phyloP scores from a whole-genome alignment of 2,888 invertebrate species.

The Pyrrhia umbra region DNA sequence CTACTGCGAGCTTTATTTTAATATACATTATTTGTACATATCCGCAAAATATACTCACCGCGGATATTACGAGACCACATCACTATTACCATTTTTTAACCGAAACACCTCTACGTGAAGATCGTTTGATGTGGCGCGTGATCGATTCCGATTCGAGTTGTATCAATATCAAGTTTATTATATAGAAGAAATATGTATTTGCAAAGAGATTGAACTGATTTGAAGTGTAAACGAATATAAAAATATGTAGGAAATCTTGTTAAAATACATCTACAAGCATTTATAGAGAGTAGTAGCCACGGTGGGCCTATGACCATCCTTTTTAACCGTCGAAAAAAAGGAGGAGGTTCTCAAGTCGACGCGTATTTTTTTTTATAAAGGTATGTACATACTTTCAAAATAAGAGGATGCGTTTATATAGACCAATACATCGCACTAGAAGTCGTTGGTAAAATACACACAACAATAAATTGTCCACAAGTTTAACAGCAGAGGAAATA shows the following conservation, averaged over 20 bases:
- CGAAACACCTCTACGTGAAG: slow-evolving; percentile 46
- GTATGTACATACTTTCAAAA: too few species aligned
- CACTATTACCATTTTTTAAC: slow-evolving; percentile 47
- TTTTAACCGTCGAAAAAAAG: too few species aligned
- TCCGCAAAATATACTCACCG: not conserved
- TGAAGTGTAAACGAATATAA: slow-evolving; percentile 30
- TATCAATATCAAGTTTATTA: slow-evolving; percentile 46
- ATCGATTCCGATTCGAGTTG: slow-evolving; percentile 50
- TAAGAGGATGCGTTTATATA: too few species aligned
- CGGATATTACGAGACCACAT: slow-evolving; percentile 21
- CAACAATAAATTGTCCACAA: too few species aligned
- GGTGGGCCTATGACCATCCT: too few species aligned
- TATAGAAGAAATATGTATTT: slow-evolving; percentile 21
- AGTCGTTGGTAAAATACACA: too few species aligned
- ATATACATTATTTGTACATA: not conserved
- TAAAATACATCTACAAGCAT: slow-evolving; percentile 28
- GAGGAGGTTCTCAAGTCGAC: too few species aligned
- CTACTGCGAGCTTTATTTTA: too few species aligned
- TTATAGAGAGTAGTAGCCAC: too few species aligned
- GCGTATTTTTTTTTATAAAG: too few species aligned
- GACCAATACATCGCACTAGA: too few species aligned
- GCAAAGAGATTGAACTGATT: slow-evolving; percentile 34
- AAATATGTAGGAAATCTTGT: slow-evolving; percentile 25
- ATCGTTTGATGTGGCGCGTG: slow-evolving; percentile 52
- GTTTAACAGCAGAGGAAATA: too few species aligned